Evolutionary conservation across 2,113 vertebrate genomes (phyloP), one percentile per base, ranked within the genome.

Genomic region (Burhinus oedicnemus): DNA sequence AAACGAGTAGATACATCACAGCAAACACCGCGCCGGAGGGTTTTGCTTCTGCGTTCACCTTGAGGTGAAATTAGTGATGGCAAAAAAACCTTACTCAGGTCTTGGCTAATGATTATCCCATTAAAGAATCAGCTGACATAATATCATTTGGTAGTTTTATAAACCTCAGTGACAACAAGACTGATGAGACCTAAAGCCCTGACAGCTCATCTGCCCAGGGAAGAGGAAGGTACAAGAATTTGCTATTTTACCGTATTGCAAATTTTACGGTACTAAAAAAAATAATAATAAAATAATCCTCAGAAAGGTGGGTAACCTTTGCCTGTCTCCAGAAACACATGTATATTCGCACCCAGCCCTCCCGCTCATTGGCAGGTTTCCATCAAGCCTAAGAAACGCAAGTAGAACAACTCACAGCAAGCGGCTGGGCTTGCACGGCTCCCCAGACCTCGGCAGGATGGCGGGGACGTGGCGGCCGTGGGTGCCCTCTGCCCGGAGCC

Each of bases 91-190:
- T 97, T 95, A 95, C 95, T 97, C 90, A 83, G 96, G 95, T 75
- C 95, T 94, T 95, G 95, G 96, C 95, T 91, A 83, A 86, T 45
- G 42, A 89, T 93, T 89, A 95, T 91, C 92, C 93, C 82, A 87
- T 95, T 94, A 95, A 81, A 94, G 87, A 94, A 93, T 90, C 83
- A 69, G 95, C 86, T 92, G 97, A 94, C 90, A 91, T 92, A 40
- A 94, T 66, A 86, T 95, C 95, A 91, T 91, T 93, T 84, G 94
- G 96, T 94, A 95, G 97, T 93, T 96, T 97, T 97, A 98, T 98
- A 98, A 98, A 98, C 98, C 91, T 69, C 44, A 1, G 51, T 94
- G 97, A 97, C 95, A 96, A 96, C 86, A 97, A 98, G 98, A 98
- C 45, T 91, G 98, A 98, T 98, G 97, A 96, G 93, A 55, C 64